phyloP scores from a whole-genome alignment of 2,113 vertebrate genomes.

The Acrocephalus arundinaceus region DNA sequence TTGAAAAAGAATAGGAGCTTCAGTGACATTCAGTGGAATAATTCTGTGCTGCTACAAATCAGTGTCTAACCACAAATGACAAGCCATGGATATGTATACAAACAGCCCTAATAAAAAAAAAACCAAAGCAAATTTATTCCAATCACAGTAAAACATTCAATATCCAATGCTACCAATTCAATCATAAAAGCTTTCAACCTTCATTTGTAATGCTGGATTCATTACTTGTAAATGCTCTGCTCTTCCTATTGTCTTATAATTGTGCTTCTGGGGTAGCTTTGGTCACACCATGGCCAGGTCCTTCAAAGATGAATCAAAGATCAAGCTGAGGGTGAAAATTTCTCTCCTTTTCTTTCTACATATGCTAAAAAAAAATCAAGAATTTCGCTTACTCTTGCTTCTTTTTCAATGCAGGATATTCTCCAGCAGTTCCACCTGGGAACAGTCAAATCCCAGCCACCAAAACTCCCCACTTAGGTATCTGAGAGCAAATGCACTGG shows the following conservation, averaged over 20 bases:
- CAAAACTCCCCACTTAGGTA: neutral
- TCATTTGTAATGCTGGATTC: neutral
- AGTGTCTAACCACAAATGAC: neutral
- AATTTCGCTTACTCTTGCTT: neutral
- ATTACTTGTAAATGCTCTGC: neutral
- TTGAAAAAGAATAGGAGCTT: neutral
- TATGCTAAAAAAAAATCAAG: neutral
- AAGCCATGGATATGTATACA: neutral
- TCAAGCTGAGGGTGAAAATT: neutral
- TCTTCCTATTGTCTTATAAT: neutral
- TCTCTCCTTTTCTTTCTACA: neutral
- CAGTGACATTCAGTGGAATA: neutral
- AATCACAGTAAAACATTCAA: neutral
- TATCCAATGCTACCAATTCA: neutral
- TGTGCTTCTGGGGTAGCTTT: neutral
- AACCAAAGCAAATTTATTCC: neutral
- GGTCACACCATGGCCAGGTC: neutral
- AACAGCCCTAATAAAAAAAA: neutral
- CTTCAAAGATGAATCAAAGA: neutral
- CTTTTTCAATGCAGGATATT: neutral
- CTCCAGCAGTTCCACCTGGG: neutral
- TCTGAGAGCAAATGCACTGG: neutral
- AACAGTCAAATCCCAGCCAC: neutral
- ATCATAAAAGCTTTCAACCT: constrained; percentile 9
- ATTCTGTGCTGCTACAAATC: neutral